Evolutionary conservation across 2,113 vertebrate species (phyloP).

Genomic region (Pavo muticus): DNA sequence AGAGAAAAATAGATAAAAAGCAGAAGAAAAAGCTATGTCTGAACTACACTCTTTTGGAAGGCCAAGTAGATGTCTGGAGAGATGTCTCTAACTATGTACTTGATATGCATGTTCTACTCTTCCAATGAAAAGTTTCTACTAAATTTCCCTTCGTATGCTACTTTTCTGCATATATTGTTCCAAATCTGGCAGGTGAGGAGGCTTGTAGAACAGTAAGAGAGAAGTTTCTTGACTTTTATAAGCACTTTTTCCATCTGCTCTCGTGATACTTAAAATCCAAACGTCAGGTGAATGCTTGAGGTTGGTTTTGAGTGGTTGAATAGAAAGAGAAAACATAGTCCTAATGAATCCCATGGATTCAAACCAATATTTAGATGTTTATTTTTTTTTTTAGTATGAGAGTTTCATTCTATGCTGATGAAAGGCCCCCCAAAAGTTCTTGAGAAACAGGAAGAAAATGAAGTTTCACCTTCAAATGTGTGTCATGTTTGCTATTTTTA

Average conservation of each 20-base stretch:
- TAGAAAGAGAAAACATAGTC: neutral
- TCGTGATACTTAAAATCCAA: neutral
- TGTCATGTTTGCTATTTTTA: neutral
- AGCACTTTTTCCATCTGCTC: neutral
- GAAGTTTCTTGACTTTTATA: neutral
- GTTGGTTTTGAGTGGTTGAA: neutral
- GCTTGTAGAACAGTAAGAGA: neutral
- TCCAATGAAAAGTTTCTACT: neutral
- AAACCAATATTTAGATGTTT: neutral
- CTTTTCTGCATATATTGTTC: neutral
- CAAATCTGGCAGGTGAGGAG: neutral
- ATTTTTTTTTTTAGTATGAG: neutral
- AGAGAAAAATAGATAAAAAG: neutral
- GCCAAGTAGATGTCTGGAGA: neutral
- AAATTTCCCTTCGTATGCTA: neutral
- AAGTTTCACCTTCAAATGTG: neutral
- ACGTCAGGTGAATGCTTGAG: neutral
- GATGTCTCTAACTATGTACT: neutral
- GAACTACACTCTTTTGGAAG: neutral
- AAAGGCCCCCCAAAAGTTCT: neutral
- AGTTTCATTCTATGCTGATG: neutral
- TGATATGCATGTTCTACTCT: neutral
- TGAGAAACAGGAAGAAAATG: neutral
- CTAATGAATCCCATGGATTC: neutral
- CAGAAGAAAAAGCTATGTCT: neutral